Evolutionary conservation across 2,888 invertebrate species (phyloP), one percentile per base, ranked within the genome.

Genomic region (Torymus tubicola): DNA sequence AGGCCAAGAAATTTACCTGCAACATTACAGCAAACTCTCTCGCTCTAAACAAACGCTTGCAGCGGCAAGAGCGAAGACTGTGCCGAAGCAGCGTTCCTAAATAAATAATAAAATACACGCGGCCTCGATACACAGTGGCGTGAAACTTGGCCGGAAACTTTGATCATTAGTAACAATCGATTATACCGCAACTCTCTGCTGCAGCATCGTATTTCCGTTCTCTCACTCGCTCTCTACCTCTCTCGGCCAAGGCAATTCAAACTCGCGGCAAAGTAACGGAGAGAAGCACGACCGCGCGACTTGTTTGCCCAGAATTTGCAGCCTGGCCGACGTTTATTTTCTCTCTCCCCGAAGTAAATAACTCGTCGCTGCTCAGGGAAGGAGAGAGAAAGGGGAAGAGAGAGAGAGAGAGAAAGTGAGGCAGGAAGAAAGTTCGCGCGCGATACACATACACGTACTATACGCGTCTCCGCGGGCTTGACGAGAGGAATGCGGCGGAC

Each of bases 131-230:
- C 60, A 12, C 24, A 16, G n/a, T 14, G 13, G 52, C 50, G 60
- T 2, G 52, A 61, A 50, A 58, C n/a, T 72, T 72, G 24, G n/a
- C 21, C 55, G 64, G 68, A 61, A 79, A 79, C 57, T 79, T 79
- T 55, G 69, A 69, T 79, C 69, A 64, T 79, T 79, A 79, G 73
- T 57, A 73, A 79, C 69, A 64, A 79, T 79, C 69, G 73, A 74
- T 78, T 65, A 78, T 55, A 16, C 50, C 3, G 21, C 57, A 21
- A 42, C 31, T 31, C 31, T 31, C 31, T 31, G 31, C 31, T 31
- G 31, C 14, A 24, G 31, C 63, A 53, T 55, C 63, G 72, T 63
- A 21, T 55, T 63, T 55, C 24, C 3, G 31, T 8, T 3, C 31
- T 31, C 31, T 31, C 31, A 5, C 31, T 31, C 31, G 3, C 31